Percentiles rank a stretch among this genome's conserved stretches.
These are phyloP conservation scores for Alloscopus bannaensis DNA, from an alignment of 2,888 invertebrate species.

Conservation along the genomic window DNA sequence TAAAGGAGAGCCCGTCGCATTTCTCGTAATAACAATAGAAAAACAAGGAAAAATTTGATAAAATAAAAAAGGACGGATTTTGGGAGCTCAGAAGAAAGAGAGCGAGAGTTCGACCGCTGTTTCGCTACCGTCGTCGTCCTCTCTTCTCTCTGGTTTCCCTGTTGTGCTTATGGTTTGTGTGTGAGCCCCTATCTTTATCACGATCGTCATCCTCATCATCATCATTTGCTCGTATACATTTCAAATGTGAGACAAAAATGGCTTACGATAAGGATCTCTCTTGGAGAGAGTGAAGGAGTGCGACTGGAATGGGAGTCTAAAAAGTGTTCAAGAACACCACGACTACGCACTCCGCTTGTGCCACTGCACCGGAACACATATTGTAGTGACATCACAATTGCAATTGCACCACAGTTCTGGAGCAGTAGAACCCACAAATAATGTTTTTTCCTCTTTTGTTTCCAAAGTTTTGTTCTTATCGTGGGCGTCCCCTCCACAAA, in stretches of 20 bases:
- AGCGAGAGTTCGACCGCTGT: too few species aligned
- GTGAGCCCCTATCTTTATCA: too few species aligned
- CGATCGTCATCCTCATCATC: conserved; percentile 16
- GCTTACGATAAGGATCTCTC: neutral
- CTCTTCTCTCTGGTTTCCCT: neutral
- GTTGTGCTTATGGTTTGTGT: too few species aligned
- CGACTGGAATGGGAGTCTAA: neutral
- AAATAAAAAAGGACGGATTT: neutral
- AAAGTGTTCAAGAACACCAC: neutral
- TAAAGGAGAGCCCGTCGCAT: neutral
- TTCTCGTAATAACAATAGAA: neutral
- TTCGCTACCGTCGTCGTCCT: neutral
- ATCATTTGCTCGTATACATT: conserved; percentile 22
- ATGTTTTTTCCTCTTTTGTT: too few species aligned
- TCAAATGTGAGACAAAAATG: neutral
- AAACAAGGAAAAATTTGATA: neutral
- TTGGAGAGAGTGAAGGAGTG: too few species aligned
- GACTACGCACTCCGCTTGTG: neutral
- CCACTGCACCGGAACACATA: neutral
- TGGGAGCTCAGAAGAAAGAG: too few species aligned
- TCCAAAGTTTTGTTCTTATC: too few species aligned
- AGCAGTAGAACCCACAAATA: too few species aligned
- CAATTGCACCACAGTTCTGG: neutral
- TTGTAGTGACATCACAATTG: neutral
- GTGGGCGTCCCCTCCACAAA: neutral